Base-by-base conservation (phyloP, 2,888 invertebrate genomes). In the Apoda limacodes region DNA sequence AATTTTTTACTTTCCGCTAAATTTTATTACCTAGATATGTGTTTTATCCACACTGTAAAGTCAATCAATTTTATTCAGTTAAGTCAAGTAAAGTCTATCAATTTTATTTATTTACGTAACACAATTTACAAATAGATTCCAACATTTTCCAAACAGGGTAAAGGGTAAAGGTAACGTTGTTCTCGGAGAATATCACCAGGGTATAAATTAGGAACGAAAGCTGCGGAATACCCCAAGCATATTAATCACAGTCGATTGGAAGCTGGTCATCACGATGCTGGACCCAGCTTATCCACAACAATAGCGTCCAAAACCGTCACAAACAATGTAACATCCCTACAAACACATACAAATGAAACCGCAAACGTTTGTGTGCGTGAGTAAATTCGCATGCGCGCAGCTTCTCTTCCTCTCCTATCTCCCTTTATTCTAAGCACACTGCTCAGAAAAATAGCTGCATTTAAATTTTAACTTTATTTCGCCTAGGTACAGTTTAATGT, bases 401-500 rank as follows among this genome's bases (percentile, higher is more conserved):
- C 80, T 75, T 78, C 78, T 75, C 70, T 68, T 63, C 62, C 55
- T 62, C 63, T 67, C 64, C 66, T 66, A 62, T 64, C 64, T 66
- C 48, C 25, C 37, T 42, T 36, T 31, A 27, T 25, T 3, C 9
- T 22, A 38, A 30, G 27, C 28, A n/a, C 29, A 39, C 43, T 64
- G 58, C 28, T 50, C 23, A 39, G 3, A 42, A n/a, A n/a, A 47
- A 46, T 25, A 24, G 3, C 2, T 4, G 10, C 20, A 26, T 5
- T 9, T 13, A 6, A 45, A 26, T 35, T 42, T 39, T 9, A 34
- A 47, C 51, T 42, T 37, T 50, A 41, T 2, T 0, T 0, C 0
- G 0, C 2, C 0, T 0, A 0, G 0, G 9, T 43, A 50, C 28
- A 37, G 56, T 51, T 46, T 11, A 28, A 35, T 43, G 36, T 52